Conservation (phyloP, 2,797 vertebrate genomes). For the Picus viridis region DNA sequence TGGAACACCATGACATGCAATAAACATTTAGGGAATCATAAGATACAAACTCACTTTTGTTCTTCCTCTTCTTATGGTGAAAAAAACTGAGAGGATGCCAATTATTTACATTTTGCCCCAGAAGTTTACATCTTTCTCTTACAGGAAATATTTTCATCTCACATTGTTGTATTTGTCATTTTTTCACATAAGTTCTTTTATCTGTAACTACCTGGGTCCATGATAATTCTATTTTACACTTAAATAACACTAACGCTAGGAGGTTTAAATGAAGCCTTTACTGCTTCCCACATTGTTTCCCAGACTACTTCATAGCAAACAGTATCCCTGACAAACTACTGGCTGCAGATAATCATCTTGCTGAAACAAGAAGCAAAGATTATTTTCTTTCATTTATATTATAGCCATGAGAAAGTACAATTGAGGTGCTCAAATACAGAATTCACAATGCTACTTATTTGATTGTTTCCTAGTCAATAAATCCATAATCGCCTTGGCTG, state of each 20-base stretch:
- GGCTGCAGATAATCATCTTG: not conserved
- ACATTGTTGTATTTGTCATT: not conserved
- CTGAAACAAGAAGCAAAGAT: not conserved
- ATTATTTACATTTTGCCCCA: not conserved
- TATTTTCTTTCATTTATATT: not conserved
- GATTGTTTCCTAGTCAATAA: slow-evolving; percentile 37
- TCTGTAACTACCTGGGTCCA: not conserved
- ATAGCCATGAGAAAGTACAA: not conserved
- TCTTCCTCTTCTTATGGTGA: not conserved
- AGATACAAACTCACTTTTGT: not conserved
- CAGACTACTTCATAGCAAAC: not conserved
- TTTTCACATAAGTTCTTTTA: not conserved
- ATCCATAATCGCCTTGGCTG: not conserved
- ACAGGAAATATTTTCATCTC: not conserved
- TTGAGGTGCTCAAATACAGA: not conserved
- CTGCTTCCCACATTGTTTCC: not conserved
- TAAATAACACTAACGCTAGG: not conserved
- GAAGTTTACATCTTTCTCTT: not conserved
- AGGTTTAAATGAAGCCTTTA: not conserved
- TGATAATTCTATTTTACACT: not conserved
- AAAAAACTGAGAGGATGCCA: not conserved
- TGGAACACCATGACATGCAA: not conserved
- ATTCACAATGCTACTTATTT: not conserved
- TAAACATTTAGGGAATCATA: not conserved
- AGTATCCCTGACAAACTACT: not conserved